Conservation (phyloP, 30 jellyfish, hydroid and myxozoan species). For the Phacellophora camtschatica region DNA sequence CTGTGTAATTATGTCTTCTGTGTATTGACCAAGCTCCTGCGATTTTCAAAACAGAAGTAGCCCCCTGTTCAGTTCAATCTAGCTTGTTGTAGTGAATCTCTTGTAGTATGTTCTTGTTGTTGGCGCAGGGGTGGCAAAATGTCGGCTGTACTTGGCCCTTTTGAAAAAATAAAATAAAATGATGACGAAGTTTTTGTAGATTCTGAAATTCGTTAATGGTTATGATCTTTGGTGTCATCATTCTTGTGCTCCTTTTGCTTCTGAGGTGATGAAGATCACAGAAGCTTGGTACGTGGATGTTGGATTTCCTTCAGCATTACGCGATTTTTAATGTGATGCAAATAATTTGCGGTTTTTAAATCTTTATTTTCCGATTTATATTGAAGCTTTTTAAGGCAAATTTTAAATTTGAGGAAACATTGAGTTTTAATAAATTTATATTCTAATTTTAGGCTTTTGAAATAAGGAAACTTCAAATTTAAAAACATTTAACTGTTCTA, state of each 20-base stretch:
- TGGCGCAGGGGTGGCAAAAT: conserved; percentile 68
- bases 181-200: not conserved
- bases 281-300: conserved; percentile 15
- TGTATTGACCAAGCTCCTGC: conserved; percentile 66
- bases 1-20: too few relatives aligned
- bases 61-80: conserved; percentile 28
- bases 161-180: conserved; percentile 5
- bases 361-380: too few relatives aligned
- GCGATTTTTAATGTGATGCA: too few relatives aligned
- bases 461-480: too few relatives aligned
- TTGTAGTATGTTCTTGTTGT: conserved; percentile 74
- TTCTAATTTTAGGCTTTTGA: too few relatives aligned
- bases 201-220: not conserved
- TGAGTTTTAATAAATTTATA: too few relatives aligned
- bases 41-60: conserved; percentile 14
- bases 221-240: too few relatives aligned
- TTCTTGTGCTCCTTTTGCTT: not conserved
- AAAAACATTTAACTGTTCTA: too few relatives aligned
- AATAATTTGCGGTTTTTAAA: too few relatives aligned
- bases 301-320: not conserved
- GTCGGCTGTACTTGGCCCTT: conserved; percentile 83
- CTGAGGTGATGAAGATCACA: conserved; percentile 28
- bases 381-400: too few relatives aligned
- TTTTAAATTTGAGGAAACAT: too few relatives aligned
- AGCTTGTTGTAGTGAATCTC: conserved; percentile 49